Evolutionary conservation across 2,888 invertebrate species (phyloP).

Genomic region (Muschampia plurimacula): DNA sequence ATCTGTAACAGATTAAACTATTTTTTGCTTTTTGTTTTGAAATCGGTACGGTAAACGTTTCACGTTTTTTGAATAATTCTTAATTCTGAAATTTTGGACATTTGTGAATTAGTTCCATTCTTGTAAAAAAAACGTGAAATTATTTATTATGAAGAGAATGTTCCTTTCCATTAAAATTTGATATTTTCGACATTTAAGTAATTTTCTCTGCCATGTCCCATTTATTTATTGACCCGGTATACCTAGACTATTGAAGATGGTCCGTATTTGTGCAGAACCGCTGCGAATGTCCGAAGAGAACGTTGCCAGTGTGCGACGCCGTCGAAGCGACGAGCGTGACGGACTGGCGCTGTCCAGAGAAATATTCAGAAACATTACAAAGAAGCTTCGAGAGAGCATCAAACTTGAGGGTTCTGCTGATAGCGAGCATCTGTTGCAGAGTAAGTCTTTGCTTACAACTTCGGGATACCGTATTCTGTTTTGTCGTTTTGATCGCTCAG

Average conservation of each 20-base stretch:
- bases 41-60: too few species aligned
- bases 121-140: too few species aligned
- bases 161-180: too few species aligned
- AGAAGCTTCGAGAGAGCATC: slow-evolving; percentile 81
- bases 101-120: too few species aligned
- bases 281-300: slow-evolving; percentile 74
- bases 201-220: not conserved
- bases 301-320: slow-evolving; percentile 68
- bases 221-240: not conserved
- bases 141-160: too few species aligned
- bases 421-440: slow-evolving; percentile 51
- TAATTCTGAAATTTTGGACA: too few species aligned
- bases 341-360: slow-evolving; percentile 80
- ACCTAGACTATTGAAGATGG: not conserved
- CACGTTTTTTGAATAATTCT: too few species aligned
- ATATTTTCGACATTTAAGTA: too few species aligned
- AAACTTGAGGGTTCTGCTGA: slow-evolving; percentile 78
- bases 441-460: slow-evolving; percentile 19
- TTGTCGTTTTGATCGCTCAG: too few species aligned
- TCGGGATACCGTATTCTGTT: too few species aligned
- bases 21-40: too few species aligned
- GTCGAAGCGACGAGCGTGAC: slow-evolving; percentile 76
- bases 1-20: too few species aligned
- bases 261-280: slow-evolving; percentile 64
- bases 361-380: slow-evolving; percentile 83